Evolutionary conservation across 2,797 vertebrate species (phyloP), one percentile per base, ranked within the genome.

Genomic region (Myotis myotis): DNA sequence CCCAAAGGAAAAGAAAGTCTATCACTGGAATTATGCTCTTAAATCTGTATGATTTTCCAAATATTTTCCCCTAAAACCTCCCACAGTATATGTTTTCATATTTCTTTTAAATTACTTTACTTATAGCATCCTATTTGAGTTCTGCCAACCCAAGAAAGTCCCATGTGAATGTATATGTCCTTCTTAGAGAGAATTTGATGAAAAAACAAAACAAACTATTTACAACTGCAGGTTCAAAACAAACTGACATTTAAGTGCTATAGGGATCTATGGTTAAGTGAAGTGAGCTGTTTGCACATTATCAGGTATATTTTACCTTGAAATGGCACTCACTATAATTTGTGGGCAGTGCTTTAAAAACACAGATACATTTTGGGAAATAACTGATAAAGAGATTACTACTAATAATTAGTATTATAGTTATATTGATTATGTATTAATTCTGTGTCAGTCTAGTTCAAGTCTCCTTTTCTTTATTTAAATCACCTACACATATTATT

Each of bases 71-170:
- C 30, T 93, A n/a, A 86, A 83, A 64, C 15, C 16, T 70, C 9
- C 41, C n/a, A 19, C 10, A n/a, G 8, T 41, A 55, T 66, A 36
- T 72, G 33, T 68, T 92, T 87, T 68, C 30, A 76, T 20, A 72
- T 92, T 95, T 78, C 11, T 66, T 75, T 89, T 70, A 53, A 92
- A 93, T 80, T 93, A 28, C 36, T 89, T 74, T 86, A n/a, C 28
- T 75, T 64, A 8, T 49, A 91, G 20, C 22, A 60, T 79, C 89
- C 76, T 84, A 55, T 51, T 84, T 86, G 74, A 93, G 23, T 0
- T n/a, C 10, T 55, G 28, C 7, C 71, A 83, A 62, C 1, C 15
- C n/a, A 82, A 74, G 49, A 36, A 60, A 87, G 23, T 57, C 44
- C 78, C 23, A n/a, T 1, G 30, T 75, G 30, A 66, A 87, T 33